These are phyloP conservation scores for Drosophila neotestacea DNA, from an alignment of 2,888 invertebrate species.

Conservation along the genomic window DNA sequence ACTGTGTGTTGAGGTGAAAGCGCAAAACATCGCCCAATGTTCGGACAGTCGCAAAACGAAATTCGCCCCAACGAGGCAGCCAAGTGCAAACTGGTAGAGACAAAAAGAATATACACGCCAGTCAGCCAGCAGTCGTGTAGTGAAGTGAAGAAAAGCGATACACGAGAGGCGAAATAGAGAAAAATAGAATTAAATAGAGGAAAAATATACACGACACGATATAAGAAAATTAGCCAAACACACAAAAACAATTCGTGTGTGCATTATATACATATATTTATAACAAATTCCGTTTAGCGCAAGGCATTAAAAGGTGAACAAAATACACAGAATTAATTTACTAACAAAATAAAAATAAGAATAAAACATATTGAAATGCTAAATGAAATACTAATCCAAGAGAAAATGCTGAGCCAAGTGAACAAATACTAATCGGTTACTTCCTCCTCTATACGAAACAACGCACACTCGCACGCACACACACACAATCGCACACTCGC, in stretches of 20 bases:
- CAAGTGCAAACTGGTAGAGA: conserved; percentile 56
- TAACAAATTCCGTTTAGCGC: conserved; percentile 59
- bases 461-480: conserved; percentile 14
- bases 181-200: conserved; percentile 36
- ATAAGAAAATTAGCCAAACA: conserved; percentile 53
- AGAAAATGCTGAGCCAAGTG: conserved; percentile 65
- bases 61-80: conserved; percentile 74
- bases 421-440: conserved; percentile 76
- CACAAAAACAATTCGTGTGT: conserved; percentile 48
- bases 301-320: conserved; percentile 73
- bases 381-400: conserved; percentile 55
- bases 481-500: conserved; percentile 2
- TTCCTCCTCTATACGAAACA: conserved; percentile 69
- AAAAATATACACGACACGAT: conserved; percentile 46
- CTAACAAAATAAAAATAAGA: conserved; percentile 29
- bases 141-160: conserved; percentile 56
- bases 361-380: conserved; percentile 61
- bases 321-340: conserved; percentile 35
- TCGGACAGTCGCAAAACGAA: conserved; percentile 68
- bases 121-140: conserved; percentile 54
- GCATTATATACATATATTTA: conserved; percentile 41
- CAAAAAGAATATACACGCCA: conserved; percentile 46
- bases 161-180: conserved; percentile 35
- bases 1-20: conserved; percentile 46
- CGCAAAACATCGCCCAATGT: conserved; percentile 42